Evolutionary conservation across 35 echinoderm and acorn worm genomes (phyloP), one percentile per base, ranked within the genome.

Genomic region (Acanthaster planci): DNA sequence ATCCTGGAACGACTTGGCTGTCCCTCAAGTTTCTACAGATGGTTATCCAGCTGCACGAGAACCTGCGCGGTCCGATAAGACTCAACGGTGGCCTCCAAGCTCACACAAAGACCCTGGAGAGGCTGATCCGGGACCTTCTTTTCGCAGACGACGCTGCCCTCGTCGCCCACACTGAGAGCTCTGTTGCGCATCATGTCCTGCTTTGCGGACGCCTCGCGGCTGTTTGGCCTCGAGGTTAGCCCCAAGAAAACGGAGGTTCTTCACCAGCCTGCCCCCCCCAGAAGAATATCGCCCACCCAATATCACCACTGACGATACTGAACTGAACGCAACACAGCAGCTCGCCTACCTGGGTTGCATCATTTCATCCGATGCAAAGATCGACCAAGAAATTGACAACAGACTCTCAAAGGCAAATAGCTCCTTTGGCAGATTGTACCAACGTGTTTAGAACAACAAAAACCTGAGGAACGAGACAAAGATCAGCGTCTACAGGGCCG

Each of bases 371-470:
- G 77, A 87, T 57, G 40, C 50, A 15, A 80, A 42, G 16, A 40
- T 83, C 34, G 79, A 89, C 87, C 57, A 68, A 59, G 81, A 90
- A 55, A 78, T 90, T 27, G 47, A 84, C 59, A 76, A 77, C 36
- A 75, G 82, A 30, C 57, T 89, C 0, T 22, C 55, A 22, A 89
- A 89, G 77, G 81, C 80, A 85, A 85, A 29, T 47, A 84, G 39
- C 39, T 37, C 81, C 2, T 77, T 90, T 19, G 88, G 67, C 38
- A 58, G 89, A 52, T 76, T 86, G 21, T 52, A 39, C 18, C 37
- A 79, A 36, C 34, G 83, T 23, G 83, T 91, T 5, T 90, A 76
- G 83, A 35, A 51, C 7, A 85, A 86, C 75, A 77, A 86, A 19
- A 23, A 91, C 44, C 39, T 79, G 9, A 86, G 52, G 35, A 85